phyloP scores from a whole-genome alignment of 2,113 vertebrate genomes.

The Triplophysa dalaica region DNA sequence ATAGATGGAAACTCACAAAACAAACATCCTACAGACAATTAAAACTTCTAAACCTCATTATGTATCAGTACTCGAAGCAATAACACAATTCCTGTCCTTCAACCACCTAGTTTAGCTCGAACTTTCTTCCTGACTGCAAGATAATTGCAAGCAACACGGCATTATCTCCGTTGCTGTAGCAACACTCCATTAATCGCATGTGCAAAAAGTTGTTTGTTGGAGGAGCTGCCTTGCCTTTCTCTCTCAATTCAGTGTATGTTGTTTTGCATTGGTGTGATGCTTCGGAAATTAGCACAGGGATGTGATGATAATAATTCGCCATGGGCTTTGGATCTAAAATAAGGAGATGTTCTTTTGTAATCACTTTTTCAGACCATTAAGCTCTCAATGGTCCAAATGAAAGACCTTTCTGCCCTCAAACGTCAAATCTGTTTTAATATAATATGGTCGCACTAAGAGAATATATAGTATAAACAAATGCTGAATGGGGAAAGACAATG shows the following conservation, averaged over 20 bases:
- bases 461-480: too few species aligned
- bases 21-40: not conserved
- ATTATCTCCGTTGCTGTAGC: slow-evolving; percentile 45
- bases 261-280: slow-evolving; percentile 2
- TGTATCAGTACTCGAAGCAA: not conserved
- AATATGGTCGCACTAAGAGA: not conserved
- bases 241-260: not conserved
- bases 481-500: not conserved
- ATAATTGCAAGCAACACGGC: slow-evolving; percentile 33
- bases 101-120: slow-evolving; percentile 19
- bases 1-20: not conserved
- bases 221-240: not conserved
- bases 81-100: not conserved
- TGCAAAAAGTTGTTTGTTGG: slow-evolving; percentile 23
- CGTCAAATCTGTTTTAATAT: not conserved
- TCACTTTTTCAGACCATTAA: not conserved
- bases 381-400: not conserved
- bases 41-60: slow-evolving; percentile 24
- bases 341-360: slow-evolving; percentile 6
- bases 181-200: slow-evolving; percentile 49
- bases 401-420: not conserved
- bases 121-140: slow-evolving; percentile 12
- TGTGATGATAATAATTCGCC: slow-evolving; percentile 8
- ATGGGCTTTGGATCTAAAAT: not conserved
- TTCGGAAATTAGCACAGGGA: slow-evolving; percentile 10